Base-by-base conservation (phyloP, 2,113 vertebrate species). In the Arvicanthis niloticus region DNA sequence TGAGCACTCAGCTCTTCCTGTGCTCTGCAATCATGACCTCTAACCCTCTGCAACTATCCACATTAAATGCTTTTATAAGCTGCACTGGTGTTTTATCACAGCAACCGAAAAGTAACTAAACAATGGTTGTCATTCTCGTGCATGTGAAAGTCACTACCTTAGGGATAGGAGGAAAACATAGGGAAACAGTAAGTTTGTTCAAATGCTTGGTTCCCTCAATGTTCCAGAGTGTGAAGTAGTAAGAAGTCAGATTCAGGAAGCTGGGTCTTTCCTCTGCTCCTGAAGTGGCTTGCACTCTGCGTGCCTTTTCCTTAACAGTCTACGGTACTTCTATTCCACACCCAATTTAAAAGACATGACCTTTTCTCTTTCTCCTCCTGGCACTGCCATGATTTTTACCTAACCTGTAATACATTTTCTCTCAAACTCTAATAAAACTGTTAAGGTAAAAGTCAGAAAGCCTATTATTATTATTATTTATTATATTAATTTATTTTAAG, bases 151-250 rank as follows among this genome's bases (percentile, higher is more conserved):
- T 92, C 82, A 93, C 15, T 86, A 62, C 67, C 78, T 91, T 77
- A 88, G 94, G 65, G 80, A 70, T 92, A 62, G 58, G 21, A 92
- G 48, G 91, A 94, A 86, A 93, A 88, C 16, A 15, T 70, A 91
- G 67, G 22, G 48, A 51, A 45, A 56, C 68, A 75, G 0, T 2
- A n/a, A 40, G 2, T 70, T 87, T 45, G 84, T 68, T 75, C 45
- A 92, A 87, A 94, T 80, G 31, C 34, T 29, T 87, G 29, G 17
- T 37, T 89, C 24, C 34, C 65, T 91, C 45, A 68, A 6, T 45
- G 84, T 62, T 85, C 78, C 29, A 9, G 90, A 67, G 24, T 51
- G 86, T 91, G 77, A 62, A 37, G 56, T 26, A 62, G 0, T 70
- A 76, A 75, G 81, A 95, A 72, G 15, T 70, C 45, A 72, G 95